Conservation (phyloP, 2,888 invertebrate genomes). For the Eledone cirrhosa region DNA sequence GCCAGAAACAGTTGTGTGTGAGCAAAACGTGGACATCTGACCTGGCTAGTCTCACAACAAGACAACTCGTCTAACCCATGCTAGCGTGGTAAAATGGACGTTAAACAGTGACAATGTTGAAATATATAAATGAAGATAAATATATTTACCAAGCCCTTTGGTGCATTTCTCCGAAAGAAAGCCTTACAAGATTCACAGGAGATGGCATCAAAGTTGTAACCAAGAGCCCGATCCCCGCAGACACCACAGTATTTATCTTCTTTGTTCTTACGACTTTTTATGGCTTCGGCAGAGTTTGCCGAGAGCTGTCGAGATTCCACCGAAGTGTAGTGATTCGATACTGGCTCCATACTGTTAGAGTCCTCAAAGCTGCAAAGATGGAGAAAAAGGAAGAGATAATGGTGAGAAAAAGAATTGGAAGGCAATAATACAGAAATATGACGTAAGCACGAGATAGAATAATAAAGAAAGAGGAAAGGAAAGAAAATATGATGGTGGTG, state of each 20-base stretch:
- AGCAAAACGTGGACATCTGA: too few species aligned
- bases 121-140: background rate
- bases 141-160: constrained; percentile 64
- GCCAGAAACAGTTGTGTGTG: too few species aligned
- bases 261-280: constrained; percentile 62
- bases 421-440: too few species aligned
- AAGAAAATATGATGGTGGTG: too few species aligned
- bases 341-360: constrained; percentile 53
- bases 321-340: constrained; percentile 39
- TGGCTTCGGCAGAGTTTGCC: constrained; percentile 41
- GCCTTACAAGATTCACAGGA: constrained; percentile 68
- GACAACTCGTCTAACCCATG: too few species aligned
- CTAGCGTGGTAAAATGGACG: too few species aligned
- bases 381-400: constrained; percentile 20
- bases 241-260: constrained; percentile 67
- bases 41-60: too few species aligned
- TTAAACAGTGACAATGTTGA: too few species aligned
- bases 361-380: constrained; percentile 58
- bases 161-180: constrained; percentile 67
- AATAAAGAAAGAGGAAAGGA: too few species aligned
- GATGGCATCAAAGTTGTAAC: constrained; percentile 67
- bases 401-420: too few species aligned
- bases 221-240: constrained; percentile 66
- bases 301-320: constrained; percentile 54
- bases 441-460: too few species aligned